A percentile compares a stretch with the other conserved stretches of the same genome.
Conservation (phyloP, 2,113 vertebrate species). For the Hystrix cristata region DNA sequence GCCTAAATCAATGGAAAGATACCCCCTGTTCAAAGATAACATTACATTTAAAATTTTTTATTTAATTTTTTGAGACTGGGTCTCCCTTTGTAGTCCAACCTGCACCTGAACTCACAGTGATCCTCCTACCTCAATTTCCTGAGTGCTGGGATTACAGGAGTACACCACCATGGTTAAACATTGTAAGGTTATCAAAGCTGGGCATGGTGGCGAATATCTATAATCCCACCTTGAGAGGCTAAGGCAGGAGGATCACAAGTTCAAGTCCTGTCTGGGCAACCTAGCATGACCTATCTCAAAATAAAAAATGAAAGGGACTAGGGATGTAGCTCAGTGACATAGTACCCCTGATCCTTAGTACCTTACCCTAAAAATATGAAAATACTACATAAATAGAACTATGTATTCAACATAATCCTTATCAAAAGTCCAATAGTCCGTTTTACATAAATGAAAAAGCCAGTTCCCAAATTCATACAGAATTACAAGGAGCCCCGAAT, state of each 20-base stretch:
- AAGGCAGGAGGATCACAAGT: not conserved
- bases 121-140: not conserved
- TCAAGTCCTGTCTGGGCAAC: not conserved
- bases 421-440: slow-evolving; percentile 38
- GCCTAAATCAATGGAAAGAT: slow-evolving; percentile 19
- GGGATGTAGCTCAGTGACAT: not conserved
- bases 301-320: not conserved
- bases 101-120: not conserved
- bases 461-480: not conserved
- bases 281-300: not conserved
- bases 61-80: not conserved
- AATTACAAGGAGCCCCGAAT: not conserved
- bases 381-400: not conserved
- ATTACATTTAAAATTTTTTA: not conserved
- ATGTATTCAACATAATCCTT: not conserved
- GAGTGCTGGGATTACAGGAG: not conserved
- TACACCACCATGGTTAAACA: not conserved
- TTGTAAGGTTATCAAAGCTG: not conserved
- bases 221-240: not conserved
- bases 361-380: not conserved
- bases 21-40: not conserved
- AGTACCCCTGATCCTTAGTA: not conserved
- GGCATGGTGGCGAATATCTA: not conserved
- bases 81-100: not conserved
- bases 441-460: slow-evolving; percentile 49